Conservation (phyloP, 2,113 vertebrate species). For the Phocoena sinus region DNA sequence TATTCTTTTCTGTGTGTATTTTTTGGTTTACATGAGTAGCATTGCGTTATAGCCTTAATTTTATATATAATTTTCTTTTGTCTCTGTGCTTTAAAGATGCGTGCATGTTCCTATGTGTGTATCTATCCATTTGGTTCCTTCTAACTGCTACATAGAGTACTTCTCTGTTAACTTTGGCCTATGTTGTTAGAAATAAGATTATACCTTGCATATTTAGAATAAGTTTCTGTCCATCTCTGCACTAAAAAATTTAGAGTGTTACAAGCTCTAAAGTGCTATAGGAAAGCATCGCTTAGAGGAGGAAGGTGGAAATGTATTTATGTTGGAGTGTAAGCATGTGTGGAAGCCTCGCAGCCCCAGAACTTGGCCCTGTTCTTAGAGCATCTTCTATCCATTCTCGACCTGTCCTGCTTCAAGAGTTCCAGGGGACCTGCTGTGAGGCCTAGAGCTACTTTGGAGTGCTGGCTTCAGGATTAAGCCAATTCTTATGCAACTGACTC, state of each 20-base stretch:
- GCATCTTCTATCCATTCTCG: background rate
- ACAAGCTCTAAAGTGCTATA: background rate
- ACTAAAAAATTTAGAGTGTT: background rate
- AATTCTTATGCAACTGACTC: no score
- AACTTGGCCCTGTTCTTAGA: background rate
- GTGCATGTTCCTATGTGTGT: background rate
- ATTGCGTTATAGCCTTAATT: background rate
- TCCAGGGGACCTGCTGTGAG: background rate
- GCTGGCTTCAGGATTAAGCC: no score
- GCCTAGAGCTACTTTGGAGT: no score
- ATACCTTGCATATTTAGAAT: conserved; percentile 3
- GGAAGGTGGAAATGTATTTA: background rate
- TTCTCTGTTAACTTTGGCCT: conserved; percentile 44
- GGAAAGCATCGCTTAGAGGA: background rate
- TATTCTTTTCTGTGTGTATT: background rate
- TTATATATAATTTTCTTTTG: background rate
- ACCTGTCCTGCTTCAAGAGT: background rate
- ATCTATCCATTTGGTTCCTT: background rate
- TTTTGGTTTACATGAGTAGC: background rate
- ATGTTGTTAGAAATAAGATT: conserved; percentile 46
- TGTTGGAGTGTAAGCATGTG: background rate
- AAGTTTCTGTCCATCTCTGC: conserved; percentile 7
- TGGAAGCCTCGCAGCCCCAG: background rate
- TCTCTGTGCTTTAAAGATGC: background rate
- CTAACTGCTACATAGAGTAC: background rate